These are phyloP conservation scores for Axea sp. DNA, from an alignment of 2,888 invertebrate species.

Conservation along the genomic window DNA sequence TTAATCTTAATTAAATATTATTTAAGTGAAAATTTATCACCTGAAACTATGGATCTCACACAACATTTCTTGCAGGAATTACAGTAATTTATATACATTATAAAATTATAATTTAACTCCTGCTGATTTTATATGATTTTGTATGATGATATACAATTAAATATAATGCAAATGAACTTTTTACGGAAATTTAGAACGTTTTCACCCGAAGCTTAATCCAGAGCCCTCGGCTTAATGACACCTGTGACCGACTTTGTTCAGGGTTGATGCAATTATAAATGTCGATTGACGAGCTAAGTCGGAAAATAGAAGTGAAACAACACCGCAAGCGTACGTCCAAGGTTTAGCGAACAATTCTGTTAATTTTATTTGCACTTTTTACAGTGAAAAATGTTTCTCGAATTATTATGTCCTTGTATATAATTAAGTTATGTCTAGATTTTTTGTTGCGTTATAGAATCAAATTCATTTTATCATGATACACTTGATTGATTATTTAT, in stretches of 20 bases:
- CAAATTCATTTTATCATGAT: slow-evolving; percentile 16
- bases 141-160: too few species aligned
- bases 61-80: too few species aligned
- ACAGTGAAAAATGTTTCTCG: slow-evolving; percentile 26
- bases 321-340: slow-evolving; percentile 34
- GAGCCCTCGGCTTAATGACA: slow-evolving; percentile 34
- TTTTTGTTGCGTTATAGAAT: slow-evolving; percentile 32
- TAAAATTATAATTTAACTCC: too few species aligned
- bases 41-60: too few species aligned
- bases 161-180: too few species aligned
- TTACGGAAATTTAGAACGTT: too few species aligned
- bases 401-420: slow-evolving; percentile 34
- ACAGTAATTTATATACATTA: too few species aligned
- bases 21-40: too few species aligned
- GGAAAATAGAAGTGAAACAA: slow-evolving; percentile 47
- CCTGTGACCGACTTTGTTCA: slow-evolving; percentile 48
- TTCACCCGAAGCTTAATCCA: too few species aligned
- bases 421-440: slow-evolving; percentile 29
- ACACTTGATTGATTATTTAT: slow-evolving; percentile 29
- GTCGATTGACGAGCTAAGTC: slow-evolving; percentile 50
- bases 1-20: too few species aligned
- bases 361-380: slow-evolving; percentile 40
- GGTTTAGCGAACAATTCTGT: slow-evolving; percentile 31
- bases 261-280: slow-evolving; percentile 59
- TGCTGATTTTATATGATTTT: too few species aligned